Evolutionary conservation across 92 coral and sea anemone species (phyloP).

Genomic region (Epizoanthus scotinus): DNA sequence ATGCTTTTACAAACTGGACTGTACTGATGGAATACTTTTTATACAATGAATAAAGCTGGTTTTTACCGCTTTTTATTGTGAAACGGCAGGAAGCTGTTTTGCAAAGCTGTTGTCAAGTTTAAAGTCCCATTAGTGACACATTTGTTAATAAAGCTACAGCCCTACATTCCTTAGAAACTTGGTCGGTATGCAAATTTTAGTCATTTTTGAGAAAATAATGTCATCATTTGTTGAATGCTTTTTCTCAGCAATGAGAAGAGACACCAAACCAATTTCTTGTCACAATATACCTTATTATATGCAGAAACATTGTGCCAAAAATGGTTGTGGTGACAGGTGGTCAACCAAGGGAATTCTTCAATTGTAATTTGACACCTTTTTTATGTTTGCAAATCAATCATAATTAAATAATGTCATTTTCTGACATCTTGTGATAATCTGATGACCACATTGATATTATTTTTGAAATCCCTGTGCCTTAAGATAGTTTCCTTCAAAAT

Average conservation of each 20-base stretch:
- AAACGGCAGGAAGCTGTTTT: too few species aligned
- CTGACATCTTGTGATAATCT: conserved; percentile 33
- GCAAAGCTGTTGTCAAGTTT: too few species aligned
- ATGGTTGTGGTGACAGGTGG: conserved; percentile 32
- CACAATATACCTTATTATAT: conserved; percentile 23
- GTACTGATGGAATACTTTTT: too few species aligned
- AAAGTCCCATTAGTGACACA: too few species aligned
- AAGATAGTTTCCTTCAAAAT: conserved; percentile 32
- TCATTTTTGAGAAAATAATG: conserved; percentile 33
- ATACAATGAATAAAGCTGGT: too few species aligned
- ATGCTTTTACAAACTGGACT: too few species aligned
- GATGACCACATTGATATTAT: conserved; percentile 23
- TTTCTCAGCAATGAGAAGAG: conserved; percentile 38
- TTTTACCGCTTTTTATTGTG: too few species aligned
- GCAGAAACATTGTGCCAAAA: conserved; percentile 18
- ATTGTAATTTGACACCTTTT: conserved; percentile 35
- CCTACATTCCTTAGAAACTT: too few species aligned
- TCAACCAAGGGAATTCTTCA: conserved; percentile 13
- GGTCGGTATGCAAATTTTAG: not conserved
- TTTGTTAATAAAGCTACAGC: too few species aligned
- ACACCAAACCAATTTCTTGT: conserved; percentile 29
- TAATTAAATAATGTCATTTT: conserved; percentile 16
- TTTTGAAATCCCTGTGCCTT: conserved; percentile 22
- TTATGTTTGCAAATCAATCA: conserved; percentile 28
- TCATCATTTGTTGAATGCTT: conserved; percentile 22